Base-by-base conservation (phyloP, 2,113 vertebrate genomes). In the Myotis lucifugus region DNA sequence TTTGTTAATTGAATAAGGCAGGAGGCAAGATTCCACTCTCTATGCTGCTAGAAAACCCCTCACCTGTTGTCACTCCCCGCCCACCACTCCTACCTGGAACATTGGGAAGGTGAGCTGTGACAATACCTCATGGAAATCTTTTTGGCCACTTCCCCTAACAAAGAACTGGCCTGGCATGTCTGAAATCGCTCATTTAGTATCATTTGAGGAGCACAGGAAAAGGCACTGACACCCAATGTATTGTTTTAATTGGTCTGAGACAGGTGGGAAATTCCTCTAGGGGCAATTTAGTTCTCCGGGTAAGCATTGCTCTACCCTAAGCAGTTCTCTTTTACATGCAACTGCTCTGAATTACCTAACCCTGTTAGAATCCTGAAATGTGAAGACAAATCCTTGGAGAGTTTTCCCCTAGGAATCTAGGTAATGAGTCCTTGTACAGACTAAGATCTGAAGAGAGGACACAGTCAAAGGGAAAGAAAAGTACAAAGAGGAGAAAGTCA, bases 171-270 rank as follows among this genome's bases (percentile, higher is more conserved):
- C 54, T 84, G 52, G 34, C 29, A 48, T 27, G 6, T 59, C 67
- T 67, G 69, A 21, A 85, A 23, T 59, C 25, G 2, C 82, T 90
- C 52, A 69, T 37, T 82, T n/a, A 19, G 3, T 19, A 59, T 70
- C 23, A 2, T 69, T 66, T 42, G 72, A 88, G 5, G 46, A 77
- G 5, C 48, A 77, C 11, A 77, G 46, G 23, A 54, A 70, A 59
- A 12, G 15, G 17, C 6, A 25, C 13, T 5, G 1, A 2, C 0
- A 64, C 2, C 13, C 27, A 73, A 3, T 9, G 5, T 8, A 34
- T 25, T 21, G 15, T 2, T 54, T 69, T 4, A 59, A 5, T 6
- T 27, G 21, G 70, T 74, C 34, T 74, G 15, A 34, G 34, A 66
- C 18, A 42, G 19, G 12, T 34, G 8, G 6, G 54, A 73, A 73